Base-by-base conservation (phyloP, 2,888 invertebrate genomes). In the Himalopsyche anomala region DNA sequence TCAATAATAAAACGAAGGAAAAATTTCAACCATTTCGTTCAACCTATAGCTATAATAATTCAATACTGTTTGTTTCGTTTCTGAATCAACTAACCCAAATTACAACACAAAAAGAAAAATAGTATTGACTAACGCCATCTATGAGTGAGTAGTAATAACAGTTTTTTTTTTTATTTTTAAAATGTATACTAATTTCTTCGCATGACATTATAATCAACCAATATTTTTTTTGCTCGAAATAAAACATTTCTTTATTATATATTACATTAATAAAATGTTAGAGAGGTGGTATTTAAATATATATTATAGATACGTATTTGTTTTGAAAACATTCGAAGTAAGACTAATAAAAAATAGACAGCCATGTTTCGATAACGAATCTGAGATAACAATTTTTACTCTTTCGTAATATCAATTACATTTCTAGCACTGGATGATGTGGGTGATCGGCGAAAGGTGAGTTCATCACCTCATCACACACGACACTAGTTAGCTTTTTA, bases 71-170 rank as follows among this genome's bases (percentile, higher is more conserved):
- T 4, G 19, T 19, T 19, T 62, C 19, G 62, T 11, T 19, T 8
- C 0, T 28, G 62, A 62, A n/a, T 56, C 17, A 19, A 17, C 28
- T 62, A n/a, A 19, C 28, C 19, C 28, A 62, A 28, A 19, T 62
- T 11, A 19, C 62, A 19, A 11, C 5, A 62, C 19, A 28, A 28
- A 19, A 19, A 28, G 62, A 62, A 62, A 62, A 62, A 62, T 82
- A 11, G 38, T 3, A 19, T 9, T 55, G 9, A 56, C 80, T 79
- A 85, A 40, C 80, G 85, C 85, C 85, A 85, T 85, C 85, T 85
- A 19, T 82, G 80, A 38, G 36, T 55, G 82, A 56, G 38, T 85
- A 85, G 85, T 0, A 15, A n/a, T 38, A 28, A 40, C 38, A 55
- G 51, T 42, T 6, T 51, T 19, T 62, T 19, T 62, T 62, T 8